Percentiles rank a stretch among this genome's conserved stretches.
These are phyloP conservation scores for Achroia grisella DNA, from an alignment of 1,140 invertebrate genomes.

Conservation along the genomic window DNA sequence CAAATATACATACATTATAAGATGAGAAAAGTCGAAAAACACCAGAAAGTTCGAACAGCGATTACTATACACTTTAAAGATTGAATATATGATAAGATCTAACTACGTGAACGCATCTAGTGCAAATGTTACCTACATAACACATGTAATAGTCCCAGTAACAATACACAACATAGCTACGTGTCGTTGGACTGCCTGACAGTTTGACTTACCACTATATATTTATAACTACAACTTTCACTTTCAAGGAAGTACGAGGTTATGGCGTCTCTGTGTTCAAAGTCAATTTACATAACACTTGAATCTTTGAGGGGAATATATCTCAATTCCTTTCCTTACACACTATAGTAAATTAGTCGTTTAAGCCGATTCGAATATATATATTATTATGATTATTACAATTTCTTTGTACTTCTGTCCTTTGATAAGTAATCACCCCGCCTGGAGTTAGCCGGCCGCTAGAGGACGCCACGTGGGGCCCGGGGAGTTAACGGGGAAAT, in stretches of 20 bases:
- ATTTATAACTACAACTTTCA: constrained; percentile 21
- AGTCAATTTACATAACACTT: neutral
- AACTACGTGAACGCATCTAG: constrained; percentile 52
- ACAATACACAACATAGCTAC: constrained; percentile 35
- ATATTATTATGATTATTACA: constrained; percentile 42
- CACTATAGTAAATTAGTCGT: constrained; percentile 35
- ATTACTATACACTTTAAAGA: constrained; percentile 44
- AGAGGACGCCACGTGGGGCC: constrained; percentile 10
- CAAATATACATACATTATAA: constrained; percentile 22
- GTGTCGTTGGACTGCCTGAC: constrained; percentile 36
- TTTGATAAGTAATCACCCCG: constrained; percentile 19
- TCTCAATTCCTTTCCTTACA: constrained; percentile 63
- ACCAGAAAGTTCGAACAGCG: constrained; percentile 54
- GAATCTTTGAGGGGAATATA: constrained; percentile 23
- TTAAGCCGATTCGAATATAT: constrained; percentile 57
- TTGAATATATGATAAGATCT: constrained; percentile 59
- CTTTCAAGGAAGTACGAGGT: constrained; percentile 29
- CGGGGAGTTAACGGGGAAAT: constrained; percentile 4
- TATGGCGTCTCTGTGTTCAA: constrained; percentile 18
- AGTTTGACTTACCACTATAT: constrained; percentile 21
- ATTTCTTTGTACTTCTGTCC: constrained; percentile 58
- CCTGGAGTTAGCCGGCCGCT: neutral
- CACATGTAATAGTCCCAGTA: constrained; percentile 45
- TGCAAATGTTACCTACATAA: constrained; percentile 57
- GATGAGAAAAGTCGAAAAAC: constrained; percentile 60